Percentiles rank a stretch among this genome's conserved stretches.
These are phyloP conservation scores for Psilopogon haemacephalus DNA, from an alignment of 2,113 vertebrate genomes.

Conservation along the genomic window DNA sequence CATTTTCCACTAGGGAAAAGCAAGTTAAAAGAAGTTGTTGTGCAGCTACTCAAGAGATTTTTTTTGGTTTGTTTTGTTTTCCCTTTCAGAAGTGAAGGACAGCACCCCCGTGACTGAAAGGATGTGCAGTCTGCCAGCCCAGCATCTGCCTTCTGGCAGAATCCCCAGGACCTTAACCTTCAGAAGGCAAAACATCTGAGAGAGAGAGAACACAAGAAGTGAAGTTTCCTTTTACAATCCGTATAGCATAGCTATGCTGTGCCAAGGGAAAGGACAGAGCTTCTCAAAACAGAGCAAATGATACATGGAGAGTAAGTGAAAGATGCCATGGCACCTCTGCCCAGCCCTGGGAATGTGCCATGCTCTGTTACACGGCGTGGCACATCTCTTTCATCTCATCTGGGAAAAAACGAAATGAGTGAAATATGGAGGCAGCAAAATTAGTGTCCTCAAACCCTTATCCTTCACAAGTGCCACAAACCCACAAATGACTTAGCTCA, in stretches of 20 bases:
- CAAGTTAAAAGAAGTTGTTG: not conserved
- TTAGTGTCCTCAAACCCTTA: not conserved
- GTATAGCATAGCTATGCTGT: not conserved
- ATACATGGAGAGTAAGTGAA: not conserved
- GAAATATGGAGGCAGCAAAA: not conserved
- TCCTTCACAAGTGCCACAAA: not conserved
- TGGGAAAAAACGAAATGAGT: not conserved
- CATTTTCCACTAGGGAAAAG: not conserved
- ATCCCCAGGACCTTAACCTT: slow-evolving; percentile 25
- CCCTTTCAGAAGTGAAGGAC: slow-evolving; percentile 3
- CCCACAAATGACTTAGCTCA: not conserved
- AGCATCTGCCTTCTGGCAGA: slow-evolving; percentile 48
- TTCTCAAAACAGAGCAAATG: slow-evolving; percentile 22
- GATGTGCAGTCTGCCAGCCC: not conserved
- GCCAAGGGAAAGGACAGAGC: not conserved
- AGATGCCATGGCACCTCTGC: not conserved
- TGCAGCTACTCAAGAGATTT: not conserved
- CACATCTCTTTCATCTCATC: not conserved
- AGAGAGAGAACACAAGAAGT: not conserved
- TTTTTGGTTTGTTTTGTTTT: too few species aligned
- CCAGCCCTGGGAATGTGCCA: not conserved
- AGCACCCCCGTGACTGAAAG: not conserved
- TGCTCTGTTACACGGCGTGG: not conserved
- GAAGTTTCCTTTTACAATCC: not conserved
- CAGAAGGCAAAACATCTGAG: not conserved